Evolutionary conservation across 2,888 invertebrate genomes (phyloP), one percentile per base, ranked within the genome.

Genomic region (Habroteleia sp.): DNA sequence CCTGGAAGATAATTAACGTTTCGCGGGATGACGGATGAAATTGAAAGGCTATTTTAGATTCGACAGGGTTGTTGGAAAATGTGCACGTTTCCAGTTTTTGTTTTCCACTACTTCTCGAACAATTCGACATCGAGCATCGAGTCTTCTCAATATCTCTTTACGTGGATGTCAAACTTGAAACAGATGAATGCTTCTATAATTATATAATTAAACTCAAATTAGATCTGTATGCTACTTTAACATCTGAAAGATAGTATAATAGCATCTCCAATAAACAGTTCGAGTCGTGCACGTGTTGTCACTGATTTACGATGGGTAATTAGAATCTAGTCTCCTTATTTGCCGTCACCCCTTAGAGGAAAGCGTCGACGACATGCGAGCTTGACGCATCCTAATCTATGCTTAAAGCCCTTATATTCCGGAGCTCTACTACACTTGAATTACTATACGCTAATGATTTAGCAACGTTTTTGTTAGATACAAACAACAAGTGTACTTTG

Each of bases 261-360:
- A 74, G 81, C 79, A 80, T 79, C 78, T 80, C 82, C 82, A 82
- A 86, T 87, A 86, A 87, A 87, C 85, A 87, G 85, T 81, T 77
- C 79, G 79, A 82, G 81, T 82, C 78, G 82, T 85, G 87, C 88
- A 88, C 87, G 87, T 88, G 88, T 86, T 88, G 88, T 88, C 87
- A 82, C 82, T 88, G 88, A 88, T 88, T 88, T 88, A 88, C 85
- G 85, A 77, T 71, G 65, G 84, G 88, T 85, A 88, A 88, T 88
- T 88, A 88, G 86, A 87, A 85, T 86, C 84, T 79, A 82, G 82
- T 82, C 82, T 82, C 83, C 86, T 86, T 87, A 87, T 87, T 87
- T 84, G 86, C 84, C 84, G 76, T 81, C 81, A 78, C 76, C 79
- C 77, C 78, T 75, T 78, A 79, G 56, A 83, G 82, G 79, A 82